A percentile compares a stretch with the other conserved stretches of the same genome.
Conservation (phyloP, 2,113 vertebrate species). For the Periophthalmus modestus region DNA sequence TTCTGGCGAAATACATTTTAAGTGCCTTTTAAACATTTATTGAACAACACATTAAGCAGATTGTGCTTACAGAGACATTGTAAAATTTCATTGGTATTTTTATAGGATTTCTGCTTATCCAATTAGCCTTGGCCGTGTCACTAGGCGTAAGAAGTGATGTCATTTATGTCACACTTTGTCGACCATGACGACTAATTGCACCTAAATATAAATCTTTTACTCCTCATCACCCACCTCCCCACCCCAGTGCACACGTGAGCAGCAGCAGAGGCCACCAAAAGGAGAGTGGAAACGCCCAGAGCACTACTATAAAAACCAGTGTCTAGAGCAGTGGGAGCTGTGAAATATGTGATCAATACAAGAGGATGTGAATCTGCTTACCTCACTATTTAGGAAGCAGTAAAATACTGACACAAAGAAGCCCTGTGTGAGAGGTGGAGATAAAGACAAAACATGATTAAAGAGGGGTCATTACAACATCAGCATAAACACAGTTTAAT, state of each 20-base stretch:
- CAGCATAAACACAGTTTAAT: conserved; percentile 34
- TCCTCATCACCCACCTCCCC: conserved; percentile 14
- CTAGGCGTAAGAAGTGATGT: conserved; percentile 49
- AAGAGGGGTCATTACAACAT: conserved; percentile 14
- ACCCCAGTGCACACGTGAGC: conserved; percentile 4
- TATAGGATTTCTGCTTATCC: conserved; percentile 35
- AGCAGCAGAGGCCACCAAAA: conserved; percentile 22
- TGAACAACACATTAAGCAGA: background rate
- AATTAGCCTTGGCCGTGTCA: conserved; percentile 54
- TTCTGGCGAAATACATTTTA: background rate
- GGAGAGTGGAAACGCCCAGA: conserved; percentile 2
- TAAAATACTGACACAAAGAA: conserved; percentile 94
- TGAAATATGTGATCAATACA: conserved; percentile 36
- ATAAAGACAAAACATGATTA: conserved; percentile 27
- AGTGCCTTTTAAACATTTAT: background rate
- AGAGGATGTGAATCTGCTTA: conserved; percentile 67
- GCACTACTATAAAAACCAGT: conserved; percentile 12
- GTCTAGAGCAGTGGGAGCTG: conserved; percentile 1
- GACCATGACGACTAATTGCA: conserved; percentile 48
- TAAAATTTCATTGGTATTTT: conserved; percentile 30
- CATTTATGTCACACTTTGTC: conserved; percentile 47
- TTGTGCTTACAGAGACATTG: conserved; percentile 6
- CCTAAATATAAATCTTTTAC: conserved; percentile 24
- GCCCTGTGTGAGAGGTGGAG: conserved; percentile 74
- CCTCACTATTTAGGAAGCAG: conserved; percentile 93